Evolutionary conservation across 2,113 vertebrate species (phyloP).

Genomic region (Ctenomys sociabilis): DNA sequence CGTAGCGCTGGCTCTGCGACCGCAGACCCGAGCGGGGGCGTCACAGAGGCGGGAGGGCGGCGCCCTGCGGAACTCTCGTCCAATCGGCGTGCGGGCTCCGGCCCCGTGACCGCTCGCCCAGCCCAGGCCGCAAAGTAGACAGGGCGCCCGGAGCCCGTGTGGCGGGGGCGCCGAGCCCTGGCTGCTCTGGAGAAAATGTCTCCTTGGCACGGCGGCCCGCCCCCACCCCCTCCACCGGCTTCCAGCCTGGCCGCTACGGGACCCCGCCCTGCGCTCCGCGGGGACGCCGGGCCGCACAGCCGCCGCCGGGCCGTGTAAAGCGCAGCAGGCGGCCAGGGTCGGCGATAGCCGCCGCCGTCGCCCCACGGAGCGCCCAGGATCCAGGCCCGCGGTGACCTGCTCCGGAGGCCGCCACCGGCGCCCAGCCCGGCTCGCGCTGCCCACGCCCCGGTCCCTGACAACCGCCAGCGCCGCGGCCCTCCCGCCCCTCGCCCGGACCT

Average conservation of each 20-base stretch:
- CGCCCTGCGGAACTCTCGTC: slow-evolving; percentile 80
- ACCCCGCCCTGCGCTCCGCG: slow-evolving; percentile 71
- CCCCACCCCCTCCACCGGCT: slow-evolving; percentile 63
- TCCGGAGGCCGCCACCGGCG: slow-evolving; percentile 17
- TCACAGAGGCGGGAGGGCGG: background rate
- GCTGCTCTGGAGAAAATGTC: slow-evolving; percentile 75
- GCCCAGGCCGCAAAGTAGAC: slow-evolving; percentile 83
- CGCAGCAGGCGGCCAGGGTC: background rate
- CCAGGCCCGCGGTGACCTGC: background rate
- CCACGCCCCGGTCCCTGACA: slow-evolving; percentile 70
- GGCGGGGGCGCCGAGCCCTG: slow-evolving; percentile 58
- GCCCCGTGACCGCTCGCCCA: slow-evolving; percentile 82
- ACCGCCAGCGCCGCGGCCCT: background rate
- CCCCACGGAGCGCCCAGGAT: slow-evolving; percentile 50
- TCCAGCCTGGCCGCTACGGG: slow-evolving; percentile 55
- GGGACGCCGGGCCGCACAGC: slow-evolving; percentile 61
- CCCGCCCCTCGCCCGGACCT: slow-evolving; percentile 32
- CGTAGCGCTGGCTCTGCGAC: background rate
- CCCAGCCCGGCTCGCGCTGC: slow-evolving; percentile 47
- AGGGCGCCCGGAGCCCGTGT: slow-evolving; percentile 73
- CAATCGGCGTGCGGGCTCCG: slow-evolving; percentile 82
- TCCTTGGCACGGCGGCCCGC: slow-evolving; percentile 68
- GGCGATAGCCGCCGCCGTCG: slow-evolving; percentile 48
- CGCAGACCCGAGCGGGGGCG: background rate
- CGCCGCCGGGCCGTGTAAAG: slow-evolving; percentile 71